A percentile compares a stretch with the other conserved stretches of the same genome.
These are phyloP conservation scores for Epinotia demarniana DNA, from an alignment of 2,888 invertebrate species.

Conservation along the genomic window DNA sequence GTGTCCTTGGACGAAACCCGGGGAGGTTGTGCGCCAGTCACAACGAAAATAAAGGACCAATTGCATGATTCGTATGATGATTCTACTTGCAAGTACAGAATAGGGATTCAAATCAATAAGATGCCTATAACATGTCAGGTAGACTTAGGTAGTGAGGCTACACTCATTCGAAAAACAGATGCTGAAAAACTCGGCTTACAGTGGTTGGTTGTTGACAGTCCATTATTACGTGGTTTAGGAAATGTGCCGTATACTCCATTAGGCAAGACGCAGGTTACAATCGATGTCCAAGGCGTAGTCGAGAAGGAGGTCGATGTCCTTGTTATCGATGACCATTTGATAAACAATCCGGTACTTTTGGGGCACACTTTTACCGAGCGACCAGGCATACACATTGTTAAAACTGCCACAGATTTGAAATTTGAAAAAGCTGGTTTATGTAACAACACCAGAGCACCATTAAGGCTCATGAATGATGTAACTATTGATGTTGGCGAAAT, in stretches of 20 bases:
- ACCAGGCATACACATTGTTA: background rate
- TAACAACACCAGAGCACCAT: background rate
- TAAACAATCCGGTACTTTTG: background rate
- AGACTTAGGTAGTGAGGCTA: background rate
- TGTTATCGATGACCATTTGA: background rate
- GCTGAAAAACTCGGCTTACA: background rate
- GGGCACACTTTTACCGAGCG: conserved; percentile 7
- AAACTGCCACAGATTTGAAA: background rate
- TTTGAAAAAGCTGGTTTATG: background rate
- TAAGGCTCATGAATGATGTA: background rate
- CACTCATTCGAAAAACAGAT: background rate
- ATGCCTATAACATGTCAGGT: background rate
- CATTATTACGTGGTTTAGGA: background rate
- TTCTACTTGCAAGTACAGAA: background rate
- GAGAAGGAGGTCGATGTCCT: background rate
- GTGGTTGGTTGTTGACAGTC: background rate
- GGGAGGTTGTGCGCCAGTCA: too few relatives aligned
- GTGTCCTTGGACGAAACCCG: too few relatives aligned
- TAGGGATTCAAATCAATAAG: background rate
- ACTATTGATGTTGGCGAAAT: background rate
- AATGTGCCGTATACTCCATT: background rate
- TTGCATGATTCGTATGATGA: background rate
- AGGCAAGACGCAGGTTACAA: background rate
- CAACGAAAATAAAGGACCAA: background rate
- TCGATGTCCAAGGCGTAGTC: background rate